These are phyloP conservation scores for Rapana venosa DNA, from an alignment of 2,888 invertebrate genomes.

Conservation along the genomic window DNA sequence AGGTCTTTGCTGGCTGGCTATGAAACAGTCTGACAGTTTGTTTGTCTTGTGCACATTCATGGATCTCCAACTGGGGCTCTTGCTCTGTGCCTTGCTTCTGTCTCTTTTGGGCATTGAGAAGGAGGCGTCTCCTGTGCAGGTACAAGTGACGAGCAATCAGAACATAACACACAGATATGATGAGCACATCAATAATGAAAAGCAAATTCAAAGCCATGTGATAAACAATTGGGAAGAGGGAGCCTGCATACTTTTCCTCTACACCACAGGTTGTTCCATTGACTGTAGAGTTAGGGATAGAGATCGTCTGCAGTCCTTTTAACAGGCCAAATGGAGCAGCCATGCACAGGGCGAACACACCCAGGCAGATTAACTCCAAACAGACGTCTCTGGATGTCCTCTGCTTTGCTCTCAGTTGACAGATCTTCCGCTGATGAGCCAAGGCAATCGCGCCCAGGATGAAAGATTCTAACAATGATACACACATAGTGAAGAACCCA, in stretches of 20 bases:
- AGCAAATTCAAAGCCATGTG: background rate
- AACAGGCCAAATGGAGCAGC: background rate
- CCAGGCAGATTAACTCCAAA: background rate
- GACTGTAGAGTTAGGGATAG: too few species aligned
- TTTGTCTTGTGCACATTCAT: too few species aligned
- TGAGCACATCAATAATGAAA: background rate
- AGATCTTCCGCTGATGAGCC: slow-evolving; percentile 44
- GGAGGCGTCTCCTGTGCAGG: background rate
- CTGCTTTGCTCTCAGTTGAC: slow-evolving; percentile 26
- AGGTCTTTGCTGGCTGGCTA: background rate
- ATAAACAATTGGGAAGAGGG: background rate
- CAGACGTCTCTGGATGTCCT: slow-evolving; percentile 10
- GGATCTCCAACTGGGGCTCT: background rate
- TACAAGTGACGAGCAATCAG: background rate
- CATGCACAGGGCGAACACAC: background rate
- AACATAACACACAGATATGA: background rate
- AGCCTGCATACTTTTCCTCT: background rate
- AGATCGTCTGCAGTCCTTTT: background rate
- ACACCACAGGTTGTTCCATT: background rate
- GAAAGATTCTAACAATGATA: background rate
- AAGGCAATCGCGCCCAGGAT: background rate
- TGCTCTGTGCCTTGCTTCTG: background rate
- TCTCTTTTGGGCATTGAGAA: background rate
- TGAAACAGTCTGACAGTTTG: background rate
- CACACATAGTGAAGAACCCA: background rate